These are phyloP conservation scores for Stenchaetothrips biformis DNA, from an alignment of 2,888 invertebrate species.

Conservation along the genomic window DNA sequence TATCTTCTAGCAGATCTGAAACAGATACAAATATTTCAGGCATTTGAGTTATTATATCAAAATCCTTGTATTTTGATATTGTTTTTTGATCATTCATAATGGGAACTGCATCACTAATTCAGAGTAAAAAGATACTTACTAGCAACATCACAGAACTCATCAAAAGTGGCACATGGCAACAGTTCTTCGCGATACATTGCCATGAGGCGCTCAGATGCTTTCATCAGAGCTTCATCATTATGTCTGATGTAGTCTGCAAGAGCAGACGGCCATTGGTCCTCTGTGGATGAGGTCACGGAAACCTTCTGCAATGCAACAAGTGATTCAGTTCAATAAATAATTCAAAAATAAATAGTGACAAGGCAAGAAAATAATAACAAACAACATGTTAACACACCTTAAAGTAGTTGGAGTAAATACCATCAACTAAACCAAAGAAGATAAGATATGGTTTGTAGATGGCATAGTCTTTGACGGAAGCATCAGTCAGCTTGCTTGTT, in stretches of 20 bases:
- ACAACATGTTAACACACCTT: conserved; percentile 58
- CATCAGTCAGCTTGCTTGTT: conserved; percentile 52
- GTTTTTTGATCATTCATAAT: no score
- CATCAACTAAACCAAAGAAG: conserved; percentile 79
- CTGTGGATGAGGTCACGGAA: conserved; percentile 54
- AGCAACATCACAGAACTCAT: conserved; percentile 89
- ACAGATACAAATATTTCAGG: neutral
- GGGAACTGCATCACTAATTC: neutral
- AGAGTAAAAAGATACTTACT: conserved; percentile 49
- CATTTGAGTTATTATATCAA: neutral
- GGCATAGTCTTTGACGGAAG: conserved; percentile 59
- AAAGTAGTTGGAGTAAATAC: conserved; percentile 78
- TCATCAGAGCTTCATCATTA: conserved; percentile 85
- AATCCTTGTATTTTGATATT: neutral
- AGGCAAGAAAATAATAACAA: conserved; percentile 37
- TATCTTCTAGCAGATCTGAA: neutral
- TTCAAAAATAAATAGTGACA: neutral
- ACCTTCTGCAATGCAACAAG: conserved; percentile 54
- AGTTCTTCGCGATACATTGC: conserved; percentile 80
- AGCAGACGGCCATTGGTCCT: conserved; percentile 83
- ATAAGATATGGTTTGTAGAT: conserved; percentile 77
- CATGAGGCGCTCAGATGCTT: conserved; percentile 79
- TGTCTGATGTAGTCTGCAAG: conserved; percentile 90
- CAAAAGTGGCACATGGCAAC: conserved; percentile 82
- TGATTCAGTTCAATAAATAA: neutral